Percentiles rank a stretch among this genome's conserved stretches.
These are phyloP conservation scores for Drosophila anomalata DNA, from an alignment of 2,888 invertebrate species.

Conservation along the genomic window DNA sequence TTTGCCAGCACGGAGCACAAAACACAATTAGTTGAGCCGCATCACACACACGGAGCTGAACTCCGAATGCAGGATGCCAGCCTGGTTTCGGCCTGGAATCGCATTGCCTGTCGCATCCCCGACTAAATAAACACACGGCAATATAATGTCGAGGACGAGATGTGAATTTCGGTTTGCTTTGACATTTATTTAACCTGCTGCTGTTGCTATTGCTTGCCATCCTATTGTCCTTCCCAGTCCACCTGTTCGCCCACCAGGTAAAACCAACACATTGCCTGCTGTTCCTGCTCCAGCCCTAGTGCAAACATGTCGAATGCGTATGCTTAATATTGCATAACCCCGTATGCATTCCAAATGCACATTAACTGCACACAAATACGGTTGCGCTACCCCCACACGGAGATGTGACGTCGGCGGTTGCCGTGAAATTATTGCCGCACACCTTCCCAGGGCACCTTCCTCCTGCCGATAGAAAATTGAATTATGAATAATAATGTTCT, in stretches of 20 bases:
- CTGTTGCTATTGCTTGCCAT: constrained; percentile 16
- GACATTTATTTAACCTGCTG: constrained; percentile 69
- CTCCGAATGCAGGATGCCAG: constrained; percentile 27
- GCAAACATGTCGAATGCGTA: constrained; percentile 65
- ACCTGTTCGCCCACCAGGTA: neutral
- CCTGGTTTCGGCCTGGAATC: constrained; percentile 8
- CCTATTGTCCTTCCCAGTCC: constrained; percentile 9
- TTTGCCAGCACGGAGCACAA: constrained; percentile 50
- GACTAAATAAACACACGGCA: constrained; percentile 51
- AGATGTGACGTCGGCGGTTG: constrained; percentile 50
- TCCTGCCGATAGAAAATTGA: constrained; percentile 72
- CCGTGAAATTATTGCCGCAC: too few relatives aligned
- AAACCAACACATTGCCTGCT: constrained; percentile 22
- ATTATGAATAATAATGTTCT: constrained; percentile 75
- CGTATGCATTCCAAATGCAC: constrained; percentile 75
- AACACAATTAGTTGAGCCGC: constrained; percentile 74
- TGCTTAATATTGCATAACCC: constrained; percentile 73
- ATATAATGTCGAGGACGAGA: constrained; percentile 54
- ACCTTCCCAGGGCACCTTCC: constrained; percentile 12
- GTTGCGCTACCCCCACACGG: constrained; percentile 14
- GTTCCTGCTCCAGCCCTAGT: constrained; percentile 19
- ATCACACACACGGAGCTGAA: constrained; percentile 56
- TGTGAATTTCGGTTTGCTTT: constrained; percentile 57
- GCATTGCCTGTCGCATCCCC: constrained; percentile 24
- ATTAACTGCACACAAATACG: constrained; percentile 55